Evolutionary conservation across 2,888 invertebrate species (phyloP), one percentile per base, ranked within the genome.

Genomic region (Mythimna ferrago): DNA sequence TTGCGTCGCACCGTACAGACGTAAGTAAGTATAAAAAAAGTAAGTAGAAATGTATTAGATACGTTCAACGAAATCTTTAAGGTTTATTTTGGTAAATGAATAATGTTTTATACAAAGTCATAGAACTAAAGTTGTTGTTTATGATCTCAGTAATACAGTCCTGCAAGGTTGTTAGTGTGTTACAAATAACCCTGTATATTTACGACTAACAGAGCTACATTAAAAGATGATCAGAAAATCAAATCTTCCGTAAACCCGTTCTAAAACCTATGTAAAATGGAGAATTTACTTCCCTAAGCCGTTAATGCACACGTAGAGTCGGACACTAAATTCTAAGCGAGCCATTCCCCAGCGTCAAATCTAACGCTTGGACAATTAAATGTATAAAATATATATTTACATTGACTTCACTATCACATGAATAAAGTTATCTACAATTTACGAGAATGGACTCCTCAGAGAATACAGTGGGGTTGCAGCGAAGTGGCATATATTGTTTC

Each of bases 371-470:
- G 77, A 84, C 86, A 86, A 86, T 86, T 86, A 86, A 86, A 86
- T 84, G 56, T 68, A 79, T 87, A 86, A 86, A 86, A 86, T 86
- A 86, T 86, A 81, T 86, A 86, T 86, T 83, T 82, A 87, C 82
- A 79, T 64, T 78, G 75, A 70, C 80, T 79, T 83, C 76, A 82
- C 70, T 86, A 86, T 80, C 82, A 72, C 80, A 82, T 80, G 82
- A 86, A 86, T 86, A 87, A 84, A 87, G 78, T 86, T 86, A 84
- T 82, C 80, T 66, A 76, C 76, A 76, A 81, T 87, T 87, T 86
- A 86, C 80, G 85, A 85, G 87, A 66, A 76, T 76, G 56, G 60
- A 68, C 78, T 66, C 70, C 62, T 76, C 68, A 57, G 38, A 57
- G 19, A 35, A 32, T 74, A 60, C 66, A 73, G 74, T 81, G 10